These are phyloP conservation scores for Congeria kusceri DNA, from an alignment of 2,888 invertebrate species.

Conservation along the genomic window DNA sequence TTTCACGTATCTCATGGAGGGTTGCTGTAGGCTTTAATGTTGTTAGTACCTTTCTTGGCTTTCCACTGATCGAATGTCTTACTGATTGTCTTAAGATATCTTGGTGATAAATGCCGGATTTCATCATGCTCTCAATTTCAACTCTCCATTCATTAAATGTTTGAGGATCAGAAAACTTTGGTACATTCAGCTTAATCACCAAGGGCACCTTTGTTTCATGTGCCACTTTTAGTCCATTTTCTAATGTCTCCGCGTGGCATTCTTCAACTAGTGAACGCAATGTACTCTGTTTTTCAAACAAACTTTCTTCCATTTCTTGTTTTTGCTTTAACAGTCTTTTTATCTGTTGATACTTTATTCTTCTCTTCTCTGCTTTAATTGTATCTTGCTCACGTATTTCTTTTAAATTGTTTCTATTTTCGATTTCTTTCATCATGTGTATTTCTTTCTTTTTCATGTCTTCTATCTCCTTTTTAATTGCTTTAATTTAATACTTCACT, in stretches of 20 bases:
- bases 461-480: background rate
- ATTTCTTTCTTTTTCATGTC: background rate
- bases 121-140: slow-evolving; percentile 2
- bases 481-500: background rate
- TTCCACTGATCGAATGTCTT: background rate
- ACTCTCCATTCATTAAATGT: background rate
- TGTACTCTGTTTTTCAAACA: background rate
- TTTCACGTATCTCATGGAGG: background rate
- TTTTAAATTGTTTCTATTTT: background rate
- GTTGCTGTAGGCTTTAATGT: background rate
- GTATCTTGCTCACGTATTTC: background rate
- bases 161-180: background rate
- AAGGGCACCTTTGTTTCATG: background rate
- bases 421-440: background rate
- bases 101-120: slow-evolving; percentile 1
- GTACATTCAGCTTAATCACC: background rate
- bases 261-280: background rate
- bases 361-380: background rate
- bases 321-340: background rate
- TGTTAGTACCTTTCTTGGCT: background rate
- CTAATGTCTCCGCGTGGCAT: background rate
- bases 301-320: background rate
- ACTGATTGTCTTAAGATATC: background rate
- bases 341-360: background rate
- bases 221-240: background rate